Base-by-base conservation (phyloP, 2,888 invertebrate species). In the Chloromyia formosa region DNA sequence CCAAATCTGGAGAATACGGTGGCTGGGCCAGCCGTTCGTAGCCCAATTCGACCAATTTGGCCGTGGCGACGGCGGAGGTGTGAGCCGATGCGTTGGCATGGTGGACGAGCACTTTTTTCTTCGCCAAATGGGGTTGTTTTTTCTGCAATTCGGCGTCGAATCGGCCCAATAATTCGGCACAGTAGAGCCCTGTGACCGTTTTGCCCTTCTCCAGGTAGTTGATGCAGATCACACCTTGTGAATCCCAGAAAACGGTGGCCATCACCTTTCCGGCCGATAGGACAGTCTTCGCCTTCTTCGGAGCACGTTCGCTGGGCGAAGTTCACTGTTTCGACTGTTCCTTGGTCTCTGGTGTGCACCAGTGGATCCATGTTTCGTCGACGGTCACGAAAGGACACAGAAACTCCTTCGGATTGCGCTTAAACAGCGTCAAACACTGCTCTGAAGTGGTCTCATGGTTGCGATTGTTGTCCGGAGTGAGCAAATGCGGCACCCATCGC, bases 1-100 rank as follows among this genome's bases (percentile, higher is more conserved):
- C 72, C 18, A 60, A 72, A 60, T 56, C 60, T 18, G 60, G 72
- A 72, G 72, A 72, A 35, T 60, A 72, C 45, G 72, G 58, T 42
- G 49, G 22, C 16, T 22, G 72, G 45, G 72, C 10, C 40, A 72
- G 42, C 72, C 58, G 23, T 42, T 72, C 60, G 72, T 72, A 72
- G 72, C 60, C 9, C 40, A 60, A 72, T 72, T 72, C 72, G 42
- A 60, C 40, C 58, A 72, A 42, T 45, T 49, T 45, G 49, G 49
- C 66, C 49, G 22, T 66, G 23, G 66, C 45, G 66, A n/a, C n/a
- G 66, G 49, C 66, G 45, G 72, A 60, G 18, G 58, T 72, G 72
- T 72, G 72, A 60, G 20, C 72, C 45, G 72, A 60, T 35, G 27
- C 62, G 35, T 62, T 40, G 60, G 58, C 42, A n/a, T 60, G 72